Evolutionary conservation across 2,113 vertebrate species (phyloP).

Genomic region (Cichladusa arquata): DNA sequence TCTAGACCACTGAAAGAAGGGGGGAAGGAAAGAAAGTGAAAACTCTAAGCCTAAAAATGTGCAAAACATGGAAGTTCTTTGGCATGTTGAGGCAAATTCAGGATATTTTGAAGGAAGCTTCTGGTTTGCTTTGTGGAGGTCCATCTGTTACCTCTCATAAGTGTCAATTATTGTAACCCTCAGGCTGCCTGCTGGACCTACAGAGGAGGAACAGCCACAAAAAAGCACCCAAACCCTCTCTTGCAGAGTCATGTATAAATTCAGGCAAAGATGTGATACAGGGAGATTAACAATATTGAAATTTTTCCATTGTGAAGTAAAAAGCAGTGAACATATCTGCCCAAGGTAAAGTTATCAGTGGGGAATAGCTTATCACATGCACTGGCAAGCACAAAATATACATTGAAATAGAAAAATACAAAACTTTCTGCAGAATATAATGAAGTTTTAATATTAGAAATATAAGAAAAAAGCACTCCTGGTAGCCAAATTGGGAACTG

Average conservation of each 20-base stretch:
- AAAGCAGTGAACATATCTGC: neutral
- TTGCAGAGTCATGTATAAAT: neutral
- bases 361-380: neutral
- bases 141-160: neutral
- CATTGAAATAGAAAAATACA: neutral
- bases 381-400: neutral
- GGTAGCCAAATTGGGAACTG: neutral
- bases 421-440: neutral
- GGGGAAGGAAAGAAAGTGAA: neutral
- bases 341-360: neutral
- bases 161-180: neutral
- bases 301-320: neutral
- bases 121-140: neutral
- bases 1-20: neutral
- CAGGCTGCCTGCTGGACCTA: neutral
- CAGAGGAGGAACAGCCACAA: neutral
- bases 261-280: neutral
- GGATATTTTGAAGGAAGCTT: neutral
- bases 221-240: neutral
- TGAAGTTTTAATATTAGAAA: neutral
- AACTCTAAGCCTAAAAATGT: fast-evolving
- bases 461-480: neutral
- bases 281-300: neutral
- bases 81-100: neutral
- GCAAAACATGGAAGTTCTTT: neutral